Evolutionary conservation across 2,888 invertebrate species (phyloP).

Genomic region (Campoletis raptor): DNA sequence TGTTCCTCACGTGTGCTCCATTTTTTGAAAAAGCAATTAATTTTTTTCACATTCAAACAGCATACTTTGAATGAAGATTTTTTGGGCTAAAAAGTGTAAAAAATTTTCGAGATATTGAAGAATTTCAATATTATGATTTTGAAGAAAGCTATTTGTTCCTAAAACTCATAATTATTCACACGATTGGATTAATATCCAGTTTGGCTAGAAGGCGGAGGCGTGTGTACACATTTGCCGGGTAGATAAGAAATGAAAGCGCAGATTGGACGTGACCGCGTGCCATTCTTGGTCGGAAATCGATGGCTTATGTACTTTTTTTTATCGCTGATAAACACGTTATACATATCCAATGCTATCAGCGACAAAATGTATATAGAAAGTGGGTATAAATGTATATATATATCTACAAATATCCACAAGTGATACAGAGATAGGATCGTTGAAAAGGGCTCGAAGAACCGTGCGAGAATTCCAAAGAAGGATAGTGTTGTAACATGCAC

Average conservation of each 20-base stretch:
- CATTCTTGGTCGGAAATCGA: constrained; percentile 2
- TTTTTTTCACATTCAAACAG: not conserved
- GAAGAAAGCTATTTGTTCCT: not conserved
- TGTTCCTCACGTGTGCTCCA: not conserved
- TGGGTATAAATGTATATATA: not conserved
- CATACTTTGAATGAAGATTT: not conserved
- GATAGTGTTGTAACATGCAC: constrained; percentile 27
- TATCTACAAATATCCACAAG: not conserved
- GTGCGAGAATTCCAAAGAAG: constrained; percentile 10
- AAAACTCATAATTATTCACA: not conserved
- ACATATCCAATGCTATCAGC: not conserved
- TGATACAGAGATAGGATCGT: constrained; percentile 18
- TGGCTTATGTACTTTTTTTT: constrained; percentile 15
- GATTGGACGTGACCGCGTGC: constrained; percentile 7
- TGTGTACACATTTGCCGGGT: not conserved
- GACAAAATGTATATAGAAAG: not conserved
- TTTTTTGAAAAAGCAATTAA: not conserved
- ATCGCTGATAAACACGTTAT: not conserved
- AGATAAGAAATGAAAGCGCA: not conserved
- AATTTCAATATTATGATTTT: not conserved
- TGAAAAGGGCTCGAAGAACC: constrained; percentile 23
- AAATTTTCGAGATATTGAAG: too few species aligned
- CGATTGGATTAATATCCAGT: not conserved
- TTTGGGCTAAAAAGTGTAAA: not conserved
- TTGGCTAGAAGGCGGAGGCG: not conserved